Conservation (phyloP, 2,797 vertebrate genomes). For the Siniperca undulata region DNA sequence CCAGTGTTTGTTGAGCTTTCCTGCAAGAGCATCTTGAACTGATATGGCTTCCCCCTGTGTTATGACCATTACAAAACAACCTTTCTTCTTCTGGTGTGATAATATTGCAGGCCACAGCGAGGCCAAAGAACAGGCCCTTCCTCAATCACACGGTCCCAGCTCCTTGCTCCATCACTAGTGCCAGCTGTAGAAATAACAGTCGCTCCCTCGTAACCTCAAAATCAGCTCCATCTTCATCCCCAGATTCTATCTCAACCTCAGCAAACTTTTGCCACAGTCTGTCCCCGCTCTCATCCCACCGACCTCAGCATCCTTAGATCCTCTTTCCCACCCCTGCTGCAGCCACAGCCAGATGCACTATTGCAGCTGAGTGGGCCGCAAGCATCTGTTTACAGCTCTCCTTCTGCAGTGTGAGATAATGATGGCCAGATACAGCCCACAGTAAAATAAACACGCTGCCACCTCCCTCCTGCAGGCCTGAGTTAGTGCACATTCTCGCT, state of each 20-base stretch:
- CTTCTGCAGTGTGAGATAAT: constrained; percentile 83
- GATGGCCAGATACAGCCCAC: constrained; percentile 80
- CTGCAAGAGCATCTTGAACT: constrained; percentile 80
- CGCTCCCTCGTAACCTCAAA: constrained; percentile 39
- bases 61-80: constrained; percentile 70
- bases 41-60: constrained; percentile 74
- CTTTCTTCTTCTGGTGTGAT: constrained; percentile 56
- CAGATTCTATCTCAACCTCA: constrained; percentile 28
- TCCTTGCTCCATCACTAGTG: neutral
- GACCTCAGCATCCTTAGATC: constrained; percentile 66
- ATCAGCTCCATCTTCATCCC: constrained; percentile 32
- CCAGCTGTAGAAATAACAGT: constrained; percentile 52
- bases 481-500: constrained; percentile 46
- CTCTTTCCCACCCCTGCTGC: constrained; percentile 46
- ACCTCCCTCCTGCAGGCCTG: constrained; percentile 72
- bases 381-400: constrained; percentile 82
- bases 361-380: constrained; percentile 73
- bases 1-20: constrained; percentile 83
- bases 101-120: constrained; percentile 38
- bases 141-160: neutral
- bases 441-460: constrained; percentile 83
- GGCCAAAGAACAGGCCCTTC: constrained; percentile 18
- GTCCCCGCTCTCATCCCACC: constrained; percentile 48
- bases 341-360: constrained; percentile 63
- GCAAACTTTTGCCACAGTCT: constrained; percentile 45